Evolutionary conservation across 2,113 vertebrate species (phyloP), one percentile per base, ranked within the genome.

Genomic region (Nycticryphes semicollaris): DNA sequence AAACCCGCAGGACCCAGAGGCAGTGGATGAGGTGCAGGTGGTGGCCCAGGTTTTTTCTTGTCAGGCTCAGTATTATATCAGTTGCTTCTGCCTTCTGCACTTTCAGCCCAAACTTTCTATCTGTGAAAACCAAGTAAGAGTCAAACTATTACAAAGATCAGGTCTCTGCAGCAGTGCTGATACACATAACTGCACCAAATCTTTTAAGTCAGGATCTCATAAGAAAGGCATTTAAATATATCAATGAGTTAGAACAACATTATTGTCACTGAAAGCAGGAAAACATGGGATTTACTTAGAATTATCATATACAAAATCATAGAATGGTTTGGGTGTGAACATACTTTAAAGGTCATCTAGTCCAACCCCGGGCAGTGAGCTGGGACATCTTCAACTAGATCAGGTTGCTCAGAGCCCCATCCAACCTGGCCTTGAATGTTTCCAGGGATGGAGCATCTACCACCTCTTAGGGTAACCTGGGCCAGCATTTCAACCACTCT

Each of bases 101-200:
- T 94, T 99, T 99, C 94, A 98, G 60, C 45, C 99, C 99, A 91
- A 99, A 99, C 27, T 96, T 98, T 43, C 87, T 98, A 89, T 99
- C 99, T 99, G 92, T 50, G 30, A n/a, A 84, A 39, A 54, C 14
- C 22, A 95, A 92, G 22, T 28, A 50, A 72, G 47, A 92, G 66
- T 31, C 33, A 53, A 75, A 68, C 31, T 18, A 9, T 18, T 35
- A 53, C 16, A 53, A 79, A 81, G 27, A 23, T 8, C 24, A 23
- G 3, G 18, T 47, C 25, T 8, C 47, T 84, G 30, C 9, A 82
- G n/a, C 41, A 48, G 39, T n/a, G 41, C 18, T 47, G 27, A 31
- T 62, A 67, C 74, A 59, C 2, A 1, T 37, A 12, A 45, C 28
- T 81, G 8, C 20, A 74, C 13, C 30, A 72, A 13, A 31, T 11